Percentiles rank a stretch among this genome's conserved stretches.
Evolutionary conservation across 2,113 vertebrate species (phyloP).

Genomic region (Sebastes schlegelii): DNA sequence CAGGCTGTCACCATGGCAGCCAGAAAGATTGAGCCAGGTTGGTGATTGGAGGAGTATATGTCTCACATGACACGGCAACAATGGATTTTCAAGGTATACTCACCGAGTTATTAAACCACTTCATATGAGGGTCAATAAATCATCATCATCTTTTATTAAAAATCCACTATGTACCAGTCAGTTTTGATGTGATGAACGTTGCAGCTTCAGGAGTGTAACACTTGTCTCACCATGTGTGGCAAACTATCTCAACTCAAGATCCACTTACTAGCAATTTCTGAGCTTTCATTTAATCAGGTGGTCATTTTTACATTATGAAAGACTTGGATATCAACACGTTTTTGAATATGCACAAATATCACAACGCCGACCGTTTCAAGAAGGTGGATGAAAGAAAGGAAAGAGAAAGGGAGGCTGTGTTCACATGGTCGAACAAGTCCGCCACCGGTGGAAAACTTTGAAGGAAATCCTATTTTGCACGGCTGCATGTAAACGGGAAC

Average conservation of each 20-base stretch:
- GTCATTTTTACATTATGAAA: neutral
- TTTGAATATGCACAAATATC: neutral
- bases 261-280: neutral
- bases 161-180: neutral
- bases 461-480: neutral
- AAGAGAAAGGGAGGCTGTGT: neutral
- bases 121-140: neutral
- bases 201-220: neutral
- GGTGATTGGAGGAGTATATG: too few relatives aligned
- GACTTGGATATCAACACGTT: neutral
- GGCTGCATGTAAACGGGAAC: neutral
- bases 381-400: neutral
- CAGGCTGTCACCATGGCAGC: neutral
- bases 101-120: slow-evolving; percentile 22
- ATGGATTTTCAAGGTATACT: slow-evolving; percentile 13
- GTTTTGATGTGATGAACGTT: neutral
- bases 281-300: neutral
- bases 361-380: neutral
- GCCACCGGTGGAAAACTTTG: neutral
- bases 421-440: neutral
- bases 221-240: neutral
- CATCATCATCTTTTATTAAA: slow-evolving; percentile 10
- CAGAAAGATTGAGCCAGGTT: too few relatives aligned
- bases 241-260: neutral
- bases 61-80: neutral